Evolutionary conservation across 2,797 vertebrate species (phyloP).

Genomic region (Phylloscopus collybita): DNA sequence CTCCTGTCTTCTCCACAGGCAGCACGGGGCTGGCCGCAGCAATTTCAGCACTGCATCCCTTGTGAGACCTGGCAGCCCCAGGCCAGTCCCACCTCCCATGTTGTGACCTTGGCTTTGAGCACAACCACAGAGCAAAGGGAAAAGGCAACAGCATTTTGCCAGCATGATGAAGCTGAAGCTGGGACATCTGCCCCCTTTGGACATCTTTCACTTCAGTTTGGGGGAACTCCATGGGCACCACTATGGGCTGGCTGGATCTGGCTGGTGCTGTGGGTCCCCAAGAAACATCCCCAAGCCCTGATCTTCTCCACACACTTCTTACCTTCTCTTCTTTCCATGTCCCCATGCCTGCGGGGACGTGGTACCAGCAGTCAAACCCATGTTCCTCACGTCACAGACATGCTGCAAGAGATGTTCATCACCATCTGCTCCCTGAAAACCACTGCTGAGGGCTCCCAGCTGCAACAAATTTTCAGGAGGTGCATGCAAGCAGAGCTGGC

Average conservation of each 20-base stretch:
- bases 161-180: not conserved
- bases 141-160: not conserved
- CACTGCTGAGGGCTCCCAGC: not conserved
- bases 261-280: not conserved
- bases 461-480: conserved; percentile 45
- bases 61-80: not conserved
- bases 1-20: not conserved
- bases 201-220: not conserved
- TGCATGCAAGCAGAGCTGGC: not conserved
- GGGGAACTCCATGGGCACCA: not conserved
- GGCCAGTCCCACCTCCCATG: not conserved
- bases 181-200: not conserved
- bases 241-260: not conserved
- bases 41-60: not conserved
- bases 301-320: not conserved
- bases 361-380: not conserved
- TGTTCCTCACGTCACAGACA: conserved; percentile 36
- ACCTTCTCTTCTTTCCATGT: not conserved
- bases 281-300: not conserved
- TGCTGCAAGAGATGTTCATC: conserved; percentile 65
- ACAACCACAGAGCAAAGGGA: not conserved
- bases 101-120: not conserved
- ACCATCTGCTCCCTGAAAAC: conserved; percentile 17
- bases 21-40: rapidly evolving
- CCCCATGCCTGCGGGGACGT: not conserved